phyloP scores from a whole-genome alignment of 2,797 vertebrate species.

The Oreonectes daqikongensis region DNA sequence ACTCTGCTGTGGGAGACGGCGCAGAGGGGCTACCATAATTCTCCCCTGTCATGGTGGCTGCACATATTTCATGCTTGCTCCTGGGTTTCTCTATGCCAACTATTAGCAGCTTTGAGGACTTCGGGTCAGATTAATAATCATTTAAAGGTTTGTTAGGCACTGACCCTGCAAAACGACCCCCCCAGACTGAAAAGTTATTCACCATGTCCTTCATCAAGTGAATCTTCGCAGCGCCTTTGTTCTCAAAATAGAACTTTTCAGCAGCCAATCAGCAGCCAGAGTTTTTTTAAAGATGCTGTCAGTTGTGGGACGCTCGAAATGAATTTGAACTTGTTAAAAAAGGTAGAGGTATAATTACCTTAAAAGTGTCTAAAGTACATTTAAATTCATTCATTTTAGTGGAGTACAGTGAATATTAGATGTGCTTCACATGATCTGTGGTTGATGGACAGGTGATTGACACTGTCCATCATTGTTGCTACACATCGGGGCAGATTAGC shows the following conservation, averaged over 20 bases:
- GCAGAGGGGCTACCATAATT: conserved; percentile 69
- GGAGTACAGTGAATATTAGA: not conserved
- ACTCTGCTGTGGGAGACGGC: conserved; percentile 58
- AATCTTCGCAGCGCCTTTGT: conserved; percentile 33
- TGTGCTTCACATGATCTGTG: not conserved
- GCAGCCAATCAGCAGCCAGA: not conserved
- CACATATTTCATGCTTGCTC: conserved; percentile 79
- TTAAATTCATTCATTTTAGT: not conserved
- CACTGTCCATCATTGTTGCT: not conserved
- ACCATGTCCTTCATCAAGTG: conserved; percentile 50
- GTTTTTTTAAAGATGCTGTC: not conserved
- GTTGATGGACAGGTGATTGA: not conserved
- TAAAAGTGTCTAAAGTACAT: too few relatives aligned
- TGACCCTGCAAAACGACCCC: conserved; percentile 51
- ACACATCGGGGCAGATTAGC: not conserved
- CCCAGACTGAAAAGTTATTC: conserved; percentile 54
- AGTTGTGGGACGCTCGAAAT: not conserved
- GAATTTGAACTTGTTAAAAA: not conserved
- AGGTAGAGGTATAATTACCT: too few relatives aligned
- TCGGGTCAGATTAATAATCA: conserved; percentile 65
- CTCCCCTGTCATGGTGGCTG: conserved; percentile 75
- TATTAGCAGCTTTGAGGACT: conserved; percentile 67
- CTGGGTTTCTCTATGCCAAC: conserved; percentile 71
- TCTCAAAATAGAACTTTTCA: conserved; percentile 55
- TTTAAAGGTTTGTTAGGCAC: conserved; percentile 69